Conservation (phyloP, 2,113 vertebrate genomes). For the Ailuropoda melanoleuca region DNA sequence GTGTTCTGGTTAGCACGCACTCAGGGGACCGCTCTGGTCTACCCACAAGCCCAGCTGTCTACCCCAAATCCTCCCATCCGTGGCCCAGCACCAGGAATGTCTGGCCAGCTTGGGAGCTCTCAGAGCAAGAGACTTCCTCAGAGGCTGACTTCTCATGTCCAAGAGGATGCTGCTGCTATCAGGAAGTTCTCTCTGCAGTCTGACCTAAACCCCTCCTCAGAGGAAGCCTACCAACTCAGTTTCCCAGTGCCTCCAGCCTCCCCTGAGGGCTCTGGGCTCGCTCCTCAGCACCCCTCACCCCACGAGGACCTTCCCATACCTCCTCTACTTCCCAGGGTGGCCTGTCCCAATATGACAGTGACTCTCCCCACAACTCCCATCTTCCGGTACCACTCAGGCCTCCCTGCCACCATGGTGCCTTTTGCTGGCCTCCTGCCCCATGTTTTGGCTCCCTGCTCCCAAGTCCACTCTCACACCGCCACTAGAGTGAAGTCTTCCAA, state of each 20-base stretch:
- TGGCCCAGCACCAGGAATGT: conserved; percentile 51
- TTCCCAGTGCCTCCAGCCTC: neutral
- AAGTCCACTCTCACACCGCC: neutral
- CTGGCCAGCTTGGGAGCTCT: conserved; percentile 63
- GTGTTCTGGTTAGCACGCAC: conserved; percentile 52
- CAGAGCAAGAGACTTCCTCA: conserved; percentile 55
- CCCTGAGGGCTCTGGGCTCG: neutral
- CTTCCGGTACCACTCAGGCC: neutral
- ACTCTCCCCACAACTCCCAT: neutral
- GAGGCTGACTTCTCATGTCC: conserved; percentile 36
- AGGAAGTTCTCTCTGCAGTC: conserved; percentile 32
- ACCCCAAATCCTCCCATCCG: conserved; percentile 59
- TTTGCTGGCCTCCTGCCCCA: neutral
- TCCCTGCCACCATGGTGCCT: neutral
- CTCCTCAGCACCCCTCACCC: neutral
- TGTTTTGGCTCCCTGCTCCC: neutral
- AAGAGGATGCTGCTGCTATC: conserved; percentile 32
- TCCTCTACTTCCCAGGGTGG: neutral
- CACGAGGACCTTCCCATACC: neutral
- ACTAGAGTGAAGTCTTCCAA: neutral
- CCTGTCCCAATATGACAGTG: neutral
- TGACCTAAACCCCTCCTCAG: neutral
- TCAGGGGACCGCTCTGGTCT: conserved; percentile 41
- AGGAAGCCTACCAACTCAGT: neutral
- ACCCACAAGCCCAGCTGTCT: conserved; percentile 75